Base-by-base conservation (phyloP, 2,888 invertebrate genomes). In the Merodon equestris region DNA sequence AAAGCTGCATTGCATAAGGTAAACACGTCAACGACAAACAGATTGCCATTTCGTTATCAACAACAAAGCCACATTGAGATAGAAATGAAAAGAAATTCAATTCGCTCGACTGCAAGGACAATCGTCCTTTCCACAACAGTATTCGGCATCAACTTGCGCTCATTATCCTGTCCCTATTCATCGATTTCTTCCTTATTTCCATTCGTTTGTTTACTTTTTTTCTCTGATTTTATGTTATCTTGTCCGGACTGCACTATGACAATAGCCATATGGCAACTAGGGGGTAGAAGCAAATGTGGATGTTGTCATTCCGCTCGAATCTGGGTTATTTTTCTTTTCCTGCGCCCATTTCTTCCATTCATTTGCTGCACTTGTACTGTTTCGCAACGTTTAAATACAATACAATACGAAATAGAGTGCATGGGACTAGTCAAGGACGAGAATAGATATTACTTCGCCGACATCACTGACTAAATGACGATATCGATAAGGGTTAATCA, bases 171-270 rank as follows among this genome's bases (percentile, higher is more conserved):
- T 18, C 38, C 54, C 40, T 38, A 67, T 76, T 76, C 53, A 72
- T 67, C n/a, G 61, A 67, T 51, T 56, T 38, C 61, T 61, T 40
- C 36, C n/a, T 50, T n/a, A n/a, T n/a, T n/a, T n/a, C n/a, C n/a
- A n/a, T n/a, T 64, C 71, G 72, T 51, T 61, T 53, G 71, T 66
- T 14, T 77, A 71, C 66, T 76, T 76, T 76, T 66, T 67, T 72
- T 67, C 67, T 66, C 61, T 57, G 61, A 67, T 77, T n/a, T 13
- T 15, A 36, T 53, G 10, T 10, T 40, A 40, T 57, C 50, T 38
- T 66, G 54, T 54, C 48, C 34, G 18, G 42, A 15, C 13, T 51
- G n/a, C 14, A 61, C 18, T 40, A 47, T 42, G 18, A 38, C 10
- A 18, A 51, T 5, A 17, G 14, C 53, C 51, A 54, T 2, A n/a